Percentiles rank a stretch among this genome's conserved stretches.
Evolutionary conservation across 2,797 vertebrate genomes (phyloP).

Genomic region (Columba guinea): DNA sequence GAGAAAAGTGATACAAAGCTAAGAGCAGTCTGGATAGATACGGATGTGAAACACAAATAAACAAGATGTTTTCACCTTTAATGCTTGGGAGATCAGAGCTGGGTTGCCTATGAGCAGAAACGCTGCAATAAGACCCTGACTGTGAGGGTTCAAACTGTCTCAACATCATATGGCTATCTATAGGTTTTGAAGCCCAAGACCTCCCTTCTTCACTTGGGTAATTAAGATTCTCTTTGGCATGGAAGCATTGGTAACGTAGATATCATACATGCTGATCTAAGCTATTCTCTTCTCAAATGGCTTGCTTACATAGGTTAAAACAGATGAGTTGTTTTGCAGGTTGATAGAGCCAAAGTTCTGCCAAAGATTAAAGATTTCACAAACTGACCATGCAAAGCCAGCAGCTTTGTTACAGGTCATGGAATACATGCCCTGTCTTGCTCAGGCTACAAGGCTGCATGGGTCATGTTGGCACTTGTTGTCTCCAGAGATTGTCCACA

Average conservation of each 20-base stretch:
- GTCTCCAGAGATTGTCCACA: not conserved
- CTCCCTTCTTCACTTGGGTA: not conserved
- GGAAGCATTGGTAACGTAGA: not conserved
- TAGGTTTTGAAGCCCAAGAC: not conserved
- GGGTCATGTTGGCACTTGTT: not conserved
- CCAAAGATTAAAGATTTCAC: not conserved
- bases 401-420: not conserved
- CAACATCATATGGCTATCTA: rapidly evolving
- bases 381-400: not conserved
- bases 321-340: not conserved
- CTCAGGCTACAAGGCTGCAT: not conserved
- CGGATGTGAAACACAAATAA: not conserved
- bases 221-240: not conserved
- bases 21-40: not conserved
- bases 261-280: not conserved
- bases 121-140: not conserved
- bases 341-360: not conserved
- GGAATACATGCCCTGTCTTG: not conserved
- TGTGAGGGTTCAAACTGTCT: not conserved
- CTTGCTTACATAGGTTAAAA: not conserved
- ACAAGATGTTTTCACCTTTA: not conserved
- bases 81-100: not conserved
- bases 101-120: not conserved
- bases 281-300: not conserved
- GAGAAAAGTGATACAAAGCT: not conserved